Conservation (phyloP, 2,797 vertebrate species). For the Syndactyla subalaris region DNA sequence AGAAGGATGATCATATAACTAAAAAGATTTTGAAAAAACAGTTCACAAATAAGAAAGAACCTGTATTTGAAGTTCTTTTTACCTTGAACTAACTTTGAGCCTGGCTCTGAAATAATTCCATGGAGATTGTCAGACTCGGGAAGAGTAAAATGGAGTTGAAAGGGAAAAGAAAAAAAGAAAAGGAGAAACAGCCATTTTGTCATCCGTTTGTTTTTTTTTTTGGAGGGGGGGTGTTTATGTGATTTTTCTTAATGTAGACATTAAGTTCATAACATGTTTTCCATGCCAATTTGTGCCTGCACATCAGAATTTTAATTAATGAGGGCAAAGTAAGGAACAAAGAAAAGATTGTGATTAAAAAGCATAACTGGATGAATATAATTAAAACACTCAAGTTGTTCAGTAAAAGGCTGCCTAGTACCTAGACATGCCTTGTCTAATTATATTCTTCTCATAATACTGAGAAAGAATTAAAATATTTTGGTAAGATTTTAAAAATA, state of each 20-base stretch:
- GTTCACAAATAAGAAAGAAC: background rate
- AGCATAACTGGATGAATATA: background rate
- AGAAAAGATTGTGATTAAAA: background rate
- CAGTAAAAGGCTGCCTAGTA: background rate
- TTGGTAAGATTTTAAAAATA: background rate
- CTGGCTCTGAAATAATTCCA: background rate
- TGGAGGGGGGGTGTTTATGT: no score
- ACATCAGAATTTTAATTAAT: background rate
- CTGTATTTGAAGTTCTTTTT: background rate
- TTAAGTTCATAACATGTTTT: background rate
- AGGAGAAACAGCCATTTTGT: background rate
- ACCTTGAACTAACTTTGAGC: background rate
- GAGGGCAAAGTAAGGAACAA: background rate
- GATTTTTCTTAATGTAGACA: background rate
- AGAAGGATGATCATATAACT: background rate
- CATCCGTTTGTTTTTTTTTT: background rate
- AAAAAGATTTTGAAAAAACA: background rate
- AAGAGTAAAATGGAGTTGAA: background rate
- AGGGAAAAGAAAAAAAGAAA: background rate
- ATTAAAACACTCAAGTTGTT: background rate
- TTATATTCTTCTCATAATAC: background rate
- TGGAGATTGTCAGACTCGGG: background rate
- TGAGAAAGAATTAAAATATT: background rate
- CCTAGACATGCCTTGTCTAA: background rate
- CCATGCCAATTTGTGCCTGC: background rate